Base-by-base conservation (phyloP, 1,140 invertebrate species). In the Plectrocnemia conspersa region DNA sequence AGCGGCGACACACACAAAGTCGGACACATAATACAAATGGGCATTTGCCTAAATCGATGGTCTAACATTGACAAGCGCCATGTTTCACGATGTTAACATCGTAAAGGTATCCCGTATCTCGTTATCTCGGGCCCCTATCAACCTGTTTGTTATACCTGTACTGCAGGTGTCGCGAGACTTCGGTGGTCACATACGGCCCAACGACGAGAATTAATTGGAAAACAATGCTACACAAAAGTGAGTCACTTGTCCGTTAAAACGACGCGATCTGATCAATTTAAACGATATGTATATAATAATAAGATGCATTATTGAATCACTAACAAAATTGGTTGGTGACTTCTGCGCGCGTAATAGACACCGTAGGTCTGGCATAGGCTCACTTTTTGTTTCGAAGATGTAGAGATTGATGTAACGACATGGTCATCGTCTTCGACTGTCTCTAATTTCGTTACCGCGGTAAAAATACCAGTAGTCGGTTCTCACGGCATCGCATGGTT, bases 51-150 rank as follows among this genome's bases (percentile, higher is more conserved):
- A 50, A 50, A 50, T 50, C 47, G 47, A 50, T 50, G 47, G 47
- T 50, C 47, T 50, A 50, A 50, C 47, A 50, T 50, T 50, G 47
- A 50, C 47, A 50, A 50, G 47, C 47, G 47, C 47, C 47, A 50
- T 50, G 47, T 50, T 50, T 50, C 47, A 50, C 47, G 16, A 50
- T 50, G 47, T 50, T 50, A 50, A 50, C 47, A 50, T 50, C 25
- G 47, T 50, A 50, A 50, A 50, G 47, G 47, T 50, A 50, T 50
- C 47, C 44, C 15, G 46, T 48, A 47, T 36, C 46, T 50, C 11
- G 33, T 50, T 50, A 50, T 50, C 47, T 50, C 21, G 2, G 47
- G 18, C 47, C n/a, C 47, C 47, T 50, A 50, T 50, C 47, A 50
- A 50, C 47, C 47, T 50, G 47, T 50, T 50, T 50, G 47, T 50